Evolutionary conservation across 2,113 vertebrate species (phyloP).

Genomic region (Panthera leo): DNA sequence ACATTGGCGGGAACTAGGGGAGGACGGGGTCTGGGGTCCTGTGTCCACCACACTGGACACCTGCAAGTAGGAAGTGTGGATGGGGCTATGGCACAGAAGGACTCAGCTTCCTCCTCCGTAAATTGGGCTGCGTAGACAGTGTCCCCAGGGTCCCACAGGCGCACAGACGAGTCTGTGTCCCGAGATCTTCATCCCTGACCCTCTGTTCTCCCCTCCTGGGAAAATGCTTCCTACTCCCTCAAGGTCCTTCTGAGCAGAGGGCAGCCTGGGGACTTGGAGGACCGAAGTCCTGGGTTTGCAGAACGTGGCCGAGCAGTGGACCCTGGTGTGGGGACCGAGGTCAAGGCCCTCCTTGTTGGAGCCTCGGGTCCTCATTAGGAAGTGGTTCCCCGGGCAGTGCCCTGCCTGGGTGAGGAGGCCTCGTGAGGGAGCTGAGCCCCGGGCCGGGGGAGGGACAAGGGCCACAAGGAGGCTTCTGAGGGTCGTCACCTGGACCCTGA

Average conservation of each 20-base stretch:
- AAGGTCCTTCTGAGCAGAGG: no score
- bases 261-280: no score
- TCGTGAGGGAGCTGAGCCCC: not conserved
- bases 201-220: not conserved
- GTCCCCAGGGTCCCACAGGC: not conserved
- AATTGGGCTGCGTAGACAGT: no score
- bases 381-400: not conserved
- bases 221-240: no score
- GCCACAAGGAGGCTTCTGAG: not conserved
- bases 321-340: no score
- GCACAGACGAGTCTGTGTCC: not conserved
- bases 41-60: not conserved
- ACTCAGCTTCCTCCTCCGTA: no score
- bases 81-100: not conserved
- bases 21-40: not conserved
- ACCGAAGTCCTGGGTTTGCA: no score
- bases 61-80: not conserved
- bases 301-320: no score
- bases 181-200: not conserved
- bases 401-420: not conserved
- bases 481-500: not conserved
- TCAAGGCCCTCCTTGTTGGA: not conserved
- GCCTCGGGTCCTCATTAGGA: no score
- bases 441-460: not conserved
- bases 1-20: not conserved